Evolutionary conservation across 2,797 vertebrate species (phyloP).

Genomic region (Pristis pectinata): DNA sequence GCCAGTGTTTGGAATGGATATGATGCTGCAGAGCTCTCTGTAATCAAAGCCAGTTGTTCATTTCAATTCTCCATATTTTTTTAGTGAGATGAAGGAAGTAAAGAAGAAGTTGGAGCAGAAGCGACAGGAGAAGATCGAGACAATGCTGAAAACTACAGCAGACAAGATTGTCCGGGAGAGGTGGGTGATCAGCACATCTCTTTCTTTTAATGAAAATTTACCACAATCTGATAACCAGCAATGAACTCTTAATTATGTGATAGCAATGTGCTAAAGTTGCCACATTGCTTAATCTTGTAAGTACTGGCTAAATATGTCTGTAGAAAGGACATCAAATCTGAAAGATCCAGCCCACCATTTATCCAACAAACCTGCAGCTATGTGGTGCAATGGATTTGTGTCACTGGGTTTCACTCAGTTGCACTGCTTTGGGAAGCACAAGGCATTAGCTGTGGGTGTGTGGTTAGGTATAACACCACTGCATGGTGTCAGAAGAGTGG

Average conservation of each 20-base stretch:
- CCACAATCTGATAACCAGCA: background rate
- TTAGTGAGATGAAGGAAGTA: slow-evolving; percentile 72
- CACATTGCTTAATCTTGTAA: background rate
- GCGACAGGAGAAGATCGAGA: slow-evolving; percentile 57
- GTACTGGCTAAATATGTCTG: background rate
- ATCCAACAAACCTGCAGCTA: background rate
- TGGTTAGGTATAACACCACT: background rate
- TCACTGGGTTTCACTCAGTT: background rate
- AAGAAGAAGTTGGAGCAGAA: slow-evolving; percentile 72
- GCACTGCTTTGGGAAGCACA: background rate
- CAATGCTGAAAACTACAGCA: slow-evolving; percentile 55
- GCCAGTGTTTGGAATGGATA: background rate
- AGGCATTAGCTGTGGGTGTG: background rate
- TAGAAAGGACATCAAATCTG: background rate
- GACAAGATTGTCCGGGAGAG: slow-evolving; percentile 70
- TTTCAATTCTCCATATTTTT: slow-evolving; percentile 41
- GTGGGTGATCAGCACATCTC: slow-evolving; percentile 44
- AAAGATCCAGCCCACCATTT: background rate
- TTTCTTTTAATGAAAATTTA: background rate
- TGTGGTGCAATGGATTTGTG: background rate
- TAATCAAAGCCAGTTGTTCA: background rate
- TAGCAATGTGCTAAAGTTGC: background rate
- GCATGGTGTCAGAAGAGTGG: background rate
- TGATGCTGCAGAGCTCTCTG: background rate
- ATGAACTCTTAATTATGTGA: background rate